Percentiles rank a stretch among this genome's conserved stretches.
phyloP scores from a whole-genome alignment of 2,797 vertebrate species.

The Myioborus melanocephalus region DNA sequence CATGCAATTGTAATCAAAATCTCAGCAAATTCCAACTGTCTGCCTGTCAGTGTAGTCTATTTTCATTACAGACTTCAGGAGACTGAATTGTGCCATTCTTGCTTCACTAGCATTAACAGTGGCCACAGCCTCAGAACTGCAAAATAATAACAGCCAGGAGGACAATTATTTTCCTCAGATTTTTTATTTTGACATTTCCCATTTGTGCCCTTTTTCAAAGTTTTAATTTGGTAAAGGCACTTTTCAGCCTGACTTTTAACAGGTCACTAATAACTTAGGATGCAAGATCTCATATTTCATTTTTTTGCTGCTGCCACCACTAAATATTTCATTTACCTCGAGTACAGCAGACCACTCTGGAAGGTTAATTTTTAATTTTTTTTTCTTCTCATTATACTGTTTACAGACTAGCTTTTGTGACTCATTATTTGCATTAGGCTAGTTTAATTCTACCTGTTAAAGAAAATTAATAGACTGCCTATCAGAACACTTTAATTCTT shows the following conservation, averaged over 20 bases:
- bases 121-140: conserved; percentile 63
- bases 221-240: conserved; percentile 79
- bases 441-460: conserved; percentile 49
- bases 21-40: conserved; percentile 35
- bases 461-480: conserved; percentile 36
- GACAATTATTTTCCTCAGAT: conserved; percentile 72
- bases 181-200: conserved; percentile 78
- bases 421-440: conserved; percentile 33
- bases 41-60: conserved; percentile 41
- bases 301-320: conserved; percentile 69
- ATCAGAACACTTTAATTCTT: conserved; percentile 19
- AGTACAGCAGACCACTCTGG: conserved; percentile 39
- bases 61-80: conserved; percentile 60
- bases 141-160: conserved; percentile 72
- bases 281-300: conserved; percentile 76
- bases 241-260: conserved; percentile 76
- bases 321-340: conserved; percentile 80
- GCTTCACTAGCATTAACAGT: conserved; percentile 52
- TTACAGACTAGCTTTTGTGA: conserved; percentile 50
- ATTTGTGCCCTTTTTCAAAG: conserved; percentile 74
- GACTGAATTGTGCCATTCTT: conserved; percentile 59
- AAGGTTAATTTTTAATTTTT: not conserved
- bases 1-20: conserved; percentile 44
- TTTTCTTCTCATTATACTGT: not conserved
- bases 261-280: conserved; percentile 79